Evolutionary conservation across 1,140 invertebrate species (phyloP).

Genomic region (Drosophila rufa): DNA sequence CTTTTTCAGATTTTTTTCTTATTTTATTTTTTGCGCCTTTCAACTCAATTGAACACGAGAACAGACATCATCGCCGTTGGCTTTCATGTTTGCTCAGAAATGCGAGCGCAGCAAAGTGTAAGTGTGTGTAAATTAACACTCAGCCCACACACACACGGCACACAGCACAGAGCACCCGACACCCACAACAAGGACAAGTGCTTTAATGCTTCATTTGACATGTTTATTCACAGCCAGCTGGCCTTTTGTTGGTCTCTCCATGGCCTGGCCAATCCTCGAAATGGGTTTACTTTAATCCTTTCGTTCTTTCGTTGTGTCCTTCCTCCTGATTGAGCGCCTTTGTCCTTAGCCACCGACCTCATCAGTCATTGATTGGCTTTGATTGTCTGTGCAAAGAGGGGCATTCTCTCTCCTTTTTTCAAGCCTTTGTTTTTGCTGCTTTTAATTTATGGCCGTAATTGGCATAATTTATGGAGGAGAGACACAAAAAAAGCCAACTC

Average conservation of each 20-base stretch:
- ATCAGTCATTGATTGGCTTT: slow-evolving; percentile 75
- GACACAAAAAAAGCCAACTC: slow-evolving; percentile 16
- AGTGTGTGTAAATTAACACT: slow-evolving; percentile 50
- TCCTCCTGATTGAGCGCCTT: slow-evolving; percentile 67
- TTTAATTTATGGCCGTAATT: slow-evolving; percentile 75
- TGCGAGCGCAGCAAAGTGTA: slow-evolving; percentile 19
- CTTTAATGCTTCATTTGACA: slow-evolving; percentile 80
- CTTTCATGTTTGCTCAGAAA: slow-evolving; percentile 50
- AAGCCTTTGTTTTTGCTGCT: slow-evolving; percentile 45
- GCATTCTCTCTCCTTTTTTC: background rate
- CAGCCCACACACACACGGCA: slow-evolving; percentile 24
- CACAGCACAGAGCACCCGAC: slow-evolving; percentile 10
- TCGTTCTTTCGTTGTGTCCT: slow-evolving; percentile 29
- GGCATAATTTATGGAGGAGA: slow-evolving; percentile 68
- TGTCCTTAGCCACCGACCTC: slow-evolving; percentile 47
- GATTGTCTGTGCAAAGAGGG: slow-evolving; percentile 59
- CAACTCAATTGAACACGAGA: slow-evolving; percentile 55
- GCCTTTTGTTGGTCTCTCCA: slow-evolving; percentile 64
- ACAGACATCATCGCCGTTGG: slow-evolving; percentile 43
- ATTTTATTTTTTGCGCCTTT: slow-evolving; percentile 37
- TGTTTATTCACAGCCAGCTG: slow-evolving; percentile 78
- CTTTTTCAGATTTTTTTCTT: background rate
- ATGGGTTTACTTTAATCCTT: slow-evolving; percentile 75
- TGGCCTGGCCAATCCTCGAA: slow-evolving; percentile 51
- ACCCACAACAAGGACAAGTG: slow-evolving; percentile 67